Evolutionary conservation across 2,113 vertebrate genomes (phyloP), one percentile per base, ranked within the genome.

Genomic region (Zosterops japonicus): DNA sequence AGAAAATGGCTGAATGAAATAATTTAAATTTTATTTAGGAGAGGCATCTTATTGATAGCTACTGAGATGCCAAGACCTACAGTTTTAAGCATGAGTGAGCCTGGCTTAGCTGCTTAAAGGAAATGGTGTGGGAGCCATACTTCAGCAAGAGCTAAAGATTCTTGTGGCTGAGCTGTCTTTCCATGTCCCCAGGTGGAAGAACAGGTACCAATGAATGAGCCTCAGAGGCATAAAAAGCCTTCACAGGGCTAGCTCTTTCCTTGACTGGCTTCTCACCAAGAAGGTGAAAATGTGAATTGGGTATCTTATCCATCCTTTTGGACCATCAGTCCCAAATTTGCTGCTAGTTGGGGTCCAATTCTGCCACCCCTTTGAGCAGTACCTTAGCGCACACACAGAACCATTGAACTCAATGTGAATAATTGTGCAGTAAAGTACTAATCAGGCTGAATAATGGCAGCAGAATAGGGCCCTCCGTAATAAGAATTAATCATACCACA

Each of bases 401-500:
- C 16, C 1, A 0, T 29, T 57, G 92, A 88, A 82, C 72, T 68
- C 69, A 49, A 1, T 59, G 60, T 53, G 86, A 81, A 21, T 93
- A 94, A 97, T 89, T 79, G 86, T 84, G 93, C 80, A 68, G 72
- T 65, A 82, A 92, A 96, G 65, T 29, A 71, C 71, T 96, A 93
- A 96, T 96, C 93, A 90, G 52, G 25, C 19, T 92, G 94, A 97
- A 75, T 84, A 96, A 96, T 90, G 76, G 56, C 69, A 93, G 44
- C 90, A 95, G 95, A 96, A 95, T 96, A 68, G 80, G 90, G 72
- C 92, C 88, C 83, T 92, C 44, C 8, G 87, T 97, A 94, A 77
- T 93, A 94, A 94, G 89, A 96, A 94, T 95, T 97, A 97, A 94
- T 95, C 93, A 91, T 88, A 96, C 76, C 56, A 87, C 56, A 94